These are phyloP conservation scores for Drosophila longiperda DNA, from an alignment of 2,888 invertebrate genomes.

Conservation along the genomic window DNA sequence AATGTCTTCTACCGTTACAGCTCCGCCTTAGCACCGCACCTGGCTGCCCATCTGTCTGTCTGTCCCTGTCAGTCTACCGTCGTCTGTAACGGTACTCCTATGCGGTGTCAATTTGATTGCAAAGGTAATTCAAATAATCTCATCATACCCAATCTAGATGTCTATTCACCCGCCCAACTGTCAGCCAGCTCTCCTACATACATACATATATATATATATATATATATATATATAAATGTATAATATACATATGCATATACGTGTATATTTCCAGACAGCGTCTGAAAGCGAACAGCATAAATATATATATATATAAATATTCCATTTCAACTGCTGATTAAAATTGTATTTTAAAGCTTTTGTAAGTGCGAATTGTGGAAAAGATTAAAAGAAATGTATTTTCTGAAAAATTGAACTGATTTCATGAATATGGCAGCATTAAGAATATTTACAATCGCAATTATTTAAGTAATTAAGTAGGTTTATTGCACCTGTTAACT, in stretches of 20 bases:
- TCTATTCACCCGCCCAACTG: conserved; percentile 36
- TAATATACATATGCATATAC: background rate
- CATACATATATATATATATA: background rate
- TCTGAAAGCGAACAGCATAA: conserved; percentile 37
- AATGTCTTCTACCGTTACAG: conserved; percentile 12
- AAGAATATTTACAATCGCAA: background rate
- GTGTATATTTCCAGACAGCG: conserved; percentile 31
- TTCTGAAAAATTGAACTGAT: conserved; percentile 12
- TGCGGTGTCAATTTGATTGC: conserved; percentile 78
- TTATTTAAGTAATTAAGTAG: background rate
- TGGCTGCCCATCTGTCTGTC: conserved; percentile 10
- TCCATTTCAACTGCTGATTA: conserved; percentile 54
- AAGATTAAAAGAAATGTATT: background rate
- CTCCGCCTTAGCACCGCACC: background rate
- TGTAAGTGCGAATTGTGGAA: conserved; percentile 30
- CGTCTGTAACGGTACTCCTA: conserved; percentile 45
- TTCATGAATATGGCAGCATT: conserved; percentile 15
- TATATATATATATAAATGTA: background rate
- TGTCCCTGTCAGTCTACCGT: conserved; percentile 35
- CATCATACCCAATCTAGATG: conserved; percentile 68
- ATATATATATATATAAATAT: conserved; percentile 51
- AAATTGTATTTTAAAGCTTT: conserved; percentile 39
- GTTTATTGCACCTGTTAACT: background rate
- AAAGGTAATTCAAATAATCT: conserved; percentile 80
- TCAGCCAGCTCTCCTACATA: conserved; percentile 1